These are phyloP conservation scores for Creontiades dilutus DNA, from an alignment of 2,888 invertebrate species.

Conservation along the genomic window DNA sequence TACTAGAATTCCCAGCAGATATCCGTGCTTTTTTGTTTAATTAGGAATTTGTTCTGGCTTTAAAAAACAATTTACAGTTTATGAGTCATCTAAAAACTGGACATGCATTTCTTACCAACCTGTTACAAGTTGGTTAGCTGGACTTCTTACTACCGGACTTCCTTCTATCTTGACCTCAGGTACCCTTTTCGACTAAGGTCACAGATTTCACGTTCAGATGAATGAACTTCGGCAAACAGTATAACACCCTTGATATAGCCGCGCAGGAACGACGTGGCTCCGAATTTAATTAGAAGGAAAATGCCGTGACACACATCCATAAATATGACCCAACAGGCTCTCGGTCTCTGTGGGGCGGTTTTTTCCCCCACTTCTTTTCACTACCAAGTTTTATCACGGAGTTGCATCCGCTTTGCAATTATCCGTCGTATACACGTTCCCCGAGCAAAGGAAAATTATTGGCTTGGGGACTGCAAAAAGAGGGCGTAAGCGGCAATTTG, in stretches of 20 bases:
- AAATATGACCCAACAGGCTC: neutral
- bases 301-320: slow-evolving; percentile 31
- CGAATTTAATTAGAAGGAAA: neutral
- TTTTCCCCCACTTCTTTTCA: neutral
- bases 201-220: neutral
- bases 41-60: no score
- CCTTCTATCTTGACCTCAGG: neutral
- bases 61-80: no score
- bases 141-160: no score
- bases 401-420: slow-evolving; percentile 29
- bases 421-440: slow-evolving; percentile 9
- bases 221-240: neutral
- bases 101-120: no score
- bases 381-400: neutral
- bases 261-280: neutral
- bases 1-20: no score
- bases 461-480: slow-evolving; percentile 15
- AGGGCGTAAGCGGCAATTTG: neutral
- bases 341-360: neutral
- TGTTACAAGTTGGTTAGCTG: no score
- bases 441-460: slow-evolving; percentile 25
- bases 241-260: neutral
- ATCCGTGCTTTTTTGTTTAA: no score
- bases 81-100: no score
- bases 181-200: neutral